phyloP scores from a whole-genome alignment of 2,113 vertebrate species.

The Sinocyclocheilus grahami region DNA sequence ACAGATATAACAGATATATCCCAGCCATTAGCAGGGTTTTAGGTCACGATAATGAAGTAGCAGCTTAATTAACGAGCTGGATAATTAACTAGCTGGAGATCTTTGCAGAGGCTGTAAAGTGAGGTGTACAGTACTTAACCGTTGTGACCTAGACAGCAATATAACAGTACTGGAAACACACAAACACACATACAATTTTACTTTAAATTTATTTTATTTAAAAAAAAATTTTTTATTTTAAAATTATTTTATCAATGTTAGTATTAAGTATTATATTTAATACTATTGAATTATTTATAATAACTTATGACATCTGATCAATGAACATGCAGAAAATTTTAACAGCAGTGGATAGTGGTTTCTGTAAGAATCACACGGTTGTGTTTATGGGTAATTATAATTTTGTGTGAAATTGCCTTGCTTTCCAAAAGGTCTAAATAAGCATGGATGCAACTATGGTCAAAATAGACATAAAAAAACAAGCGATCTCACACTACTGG shows the following conservation, averaged over 20 bases:
- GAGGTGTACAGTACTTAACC: neutral
- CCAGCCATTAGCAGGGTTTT: neutral
- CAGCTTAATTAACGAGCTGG: conserved; percentile 8
- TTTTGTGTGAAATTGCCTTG: neutral
- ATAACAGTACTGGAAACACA: neutral
- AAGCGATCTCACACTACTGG: conserved; percentile 31
- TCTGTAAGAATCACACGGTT: neutral
- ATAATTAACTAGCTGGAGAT: conserved; percentile 2
- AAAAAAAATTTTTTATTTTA: too few relatives aligned
- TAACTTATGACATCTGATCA: neutral
- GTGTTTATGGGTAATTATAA: neutral
- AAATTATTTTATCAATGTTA: too few relatives aligned
- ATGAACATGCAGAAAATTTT: neutral
- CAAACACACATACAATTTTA: neutral
- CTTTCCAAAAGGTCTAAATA: neutral
- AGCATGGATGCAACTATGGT: neutral
- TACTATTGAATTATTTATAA: too few relatives aligned
- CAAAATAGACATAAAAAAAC: conserved; percentile 2
- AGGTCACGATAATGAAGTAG: neutral
- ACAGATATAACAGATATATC: neutral
- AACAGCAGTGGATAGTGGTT: neutral
- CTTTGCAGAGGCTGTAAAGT: neutral
- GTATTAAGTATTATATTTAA: too few relatives aligned
- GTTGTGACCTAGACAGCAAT: conserved; percentile 13
- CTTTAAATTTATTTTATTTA: too few relatives aligned